These are phyloP conservation scores for Hydropsyche tenuis DNA, from an alignment of 1,140 invertebrate species.

Conservation along the genomic window DNA sequence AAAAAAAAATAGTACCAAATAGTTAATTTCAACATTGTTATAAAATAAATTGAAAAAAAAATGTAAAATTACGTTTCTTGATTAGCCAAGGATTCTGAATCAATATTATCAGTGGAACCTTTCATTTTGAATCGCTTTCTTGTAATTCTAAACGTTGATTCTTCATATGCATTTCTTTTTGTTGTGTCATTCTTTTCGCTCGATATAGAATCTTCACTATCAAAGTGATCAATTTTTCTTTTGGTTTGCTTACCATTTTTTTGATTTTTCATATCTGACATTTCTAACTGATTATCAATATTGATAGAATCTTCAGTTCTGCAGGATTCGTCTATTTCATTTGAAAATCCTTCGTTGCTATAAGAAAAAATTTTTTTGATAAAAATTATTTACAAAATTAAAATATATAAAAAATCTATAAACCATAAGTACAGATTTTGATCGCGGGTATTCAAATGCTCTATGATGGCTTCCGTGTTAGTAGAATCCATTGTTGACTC, in stretches of 20 bases:
- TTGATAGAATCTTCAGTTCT: background rate
- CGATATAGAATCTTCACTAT: constrained; percentile 38
- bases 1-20: background rate
- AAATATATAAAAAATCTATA: constrained; percentile 5
- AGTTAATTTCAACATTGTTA: background rate
- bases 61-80: background rate
- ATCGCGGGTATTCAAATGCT: constrained; percentile 46
- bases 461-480: constrained; percentile 49
- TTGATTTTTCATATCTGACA: background rate
- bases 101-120: constrained; percentile 20
- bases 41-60: background rate
- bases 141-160: constrained; percentile 34
- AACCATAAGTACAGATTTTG: constrained; percentile 39
- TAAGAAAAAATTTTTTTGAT: background rate
- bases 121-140: constrained; percentile 45
- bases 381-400: no score
- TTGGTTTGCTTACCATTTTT: constrained; percentile 1
- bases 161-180: background rate
- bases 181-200: constrained; percentile 4
- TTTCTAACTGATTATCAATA: background rate
- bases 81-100: background rate
- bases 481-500: constrained; percentile 51
- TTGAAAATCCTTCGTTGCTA: background rate
- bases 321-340: background rate
- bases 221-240: background rate